Base-by-base conservation (phyloP, 2,888 invertebrate genomes). In the Apeira syringaria region DNA sequence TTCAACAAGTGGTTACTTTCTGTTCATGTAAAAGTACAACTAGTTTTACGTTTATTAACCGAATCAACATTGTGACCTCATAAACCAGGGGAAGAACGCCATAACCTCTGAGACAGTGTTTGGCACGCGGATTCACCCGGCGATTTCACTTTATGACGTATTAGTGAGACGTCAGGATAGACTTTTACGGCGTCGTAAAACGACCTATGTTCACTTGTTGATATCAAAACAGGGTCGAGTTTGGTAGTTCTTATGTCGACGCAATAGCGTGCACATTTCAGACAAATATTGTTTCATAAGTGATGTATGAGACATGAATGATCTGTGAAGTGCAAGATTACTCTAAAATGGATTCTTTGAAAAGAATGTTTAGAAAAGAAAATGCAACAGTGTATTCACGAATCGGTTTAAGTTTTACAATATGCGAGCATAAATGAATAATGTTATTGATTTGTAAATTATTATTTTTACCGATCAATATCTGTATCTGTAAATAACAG, bases 191-290 rank as follows among this genome's bases (percentile, higher is more conserved):
- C 63, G 52, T 42, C 80, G 71, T 84, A 84, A 84, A 83, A 57
- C 72, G 73, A 71, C 79, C 80, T 81, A 80, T 80, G 79, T 70
- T 77, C 84, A 84, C 84, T 84, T 84, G 85, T 84, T 84, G 84
- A 83, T 75, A 74, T 74, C 68, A 72, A 60, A 59, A 56, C 56
- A 45, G 53, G 56, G 60, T 9, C 9, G 7, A 8, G 9, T 3
- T 24, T 8, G 55, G 60, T 59, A 56, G 60, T 61, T 54, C 26
- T 55, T 31, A 27, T 27, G 5, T 12, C 2, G 3, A 12, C 6
- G n/a, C 7, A 1, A 3, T 20, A 36, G 20, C 30, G 38, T 30
- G 4, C n/a, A n/a, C 5, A 12, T 31, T 30, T 31, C 13, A n/a
- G n/a, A n/a, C n/a, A n/a, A n/a, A 5, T 3, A 2, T 37, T 27